These are phyloP conservation scores for Epizoanthus illoricatus DNA, from an alignment of 92 coral and sea anemone genomes.

Conservation along the genomic window DNA sequence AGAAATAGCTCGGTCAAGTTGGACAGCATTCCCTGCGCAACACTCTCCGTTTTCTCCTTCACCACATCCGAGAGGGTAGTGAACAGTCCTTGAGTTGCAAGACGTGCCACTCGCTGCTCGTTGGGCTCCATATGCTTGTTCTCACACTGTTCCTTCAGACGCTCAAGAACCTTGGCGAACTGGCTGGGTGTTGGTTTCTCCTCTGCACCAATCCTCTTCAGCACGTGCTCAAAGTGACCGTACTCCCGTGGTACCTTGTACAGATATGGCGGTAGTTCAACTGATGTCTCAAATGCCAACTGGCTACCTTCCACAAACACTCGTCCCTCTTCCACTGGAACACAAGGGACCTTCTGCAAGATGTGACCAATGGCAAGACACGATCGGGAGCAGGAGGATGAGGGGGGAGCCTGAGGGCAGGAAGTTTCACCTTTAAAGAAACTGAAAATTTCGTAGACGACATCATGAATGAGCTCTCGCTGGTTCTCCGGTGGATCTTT, in stretches of 20 bases:
- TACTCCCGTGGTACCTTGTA: conserved; percentile 95
- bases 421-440: conserved; percentile 72
- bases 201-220: conserved; percentile 91
- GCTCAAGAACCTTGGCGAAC: conserved; percentile 75
- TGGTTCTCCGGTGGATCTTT: conserved; percentile 91
- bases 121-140: conserved; percentile 87
- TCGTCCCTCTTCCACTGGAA: conserved; percentile 87
- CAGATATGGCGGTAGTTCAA: conserved; percentile 81
- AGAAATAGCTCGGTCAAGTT: conserved; percentile 70
- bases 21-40: conserved; percentile 61
- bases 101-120: conserved; percentile 76
- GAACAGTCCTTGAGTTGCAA: conserved; percentile 83
- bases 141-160: conserved; percentile 79
- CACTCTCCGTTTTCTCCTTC: conserved; percentile 65
- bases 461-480: conserved; percentile 78
- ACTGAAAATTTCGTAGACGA: conserved; percentile 71
- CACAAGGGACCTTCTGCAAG: conserved; percentile 72
- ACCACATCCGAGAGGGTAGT: conserved; percentile 76
- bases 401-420: conserved; percentile 57
- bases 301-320: conserved; percentile 84
- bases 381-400: conserved; percentile 70
- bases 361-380: conserved; percentile 79
- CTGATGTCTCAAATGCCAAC: conserved; percentile 74
- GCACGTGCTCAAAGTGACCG: conserved; percentile 85
- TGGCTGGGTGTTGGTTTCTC: conserved; percentile 87